Evolutionary conservation across 2,888 invertebrate genomes (phyloP), one percentile per base, ranked within the genome.

Genomic region (Gymnocheta viridis): DNA sequence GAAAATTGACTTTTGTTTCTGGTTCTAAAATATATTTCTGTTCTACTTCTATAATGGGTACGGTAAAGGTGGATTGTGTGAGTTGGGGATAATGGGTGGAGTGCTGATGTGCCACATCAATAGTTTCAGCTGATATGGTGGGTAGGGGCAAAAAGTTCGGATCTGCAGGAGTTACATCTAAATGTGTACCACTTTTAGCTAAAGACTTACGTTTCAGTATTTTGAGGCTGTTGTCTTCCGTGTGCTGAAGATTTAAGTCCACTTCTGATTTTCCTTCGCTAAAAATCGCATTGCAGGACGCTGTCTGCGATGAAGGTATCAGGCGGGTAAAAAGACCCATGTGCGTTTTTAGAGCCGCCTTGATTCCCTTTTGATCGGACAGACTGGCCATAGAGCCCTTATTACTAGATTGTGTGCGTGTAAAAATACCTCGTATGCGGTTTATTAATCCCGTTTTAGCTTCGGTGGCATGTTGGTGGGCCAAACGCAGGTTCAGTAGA

Each of bases 281-380:
- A 85, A 94, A 93, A 2, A 94, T 91, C 0, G 94, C 94, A 86
- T 94, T 94, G 86, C 94, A 94, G 0, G 94, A 94, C 32, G 94
- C 90, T 58, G 94, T 94, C 86, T 95, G 94, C 22, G 94, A 93
- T 0, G 94, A 94, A 2, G 95, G 95, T 66, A 95, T 94, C 1
- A 95, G 91, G 0, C 95, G 95, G 27, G 95, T 94, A 78, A 95
- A 95, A 91, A 95, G 94, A 0, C 95, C 95, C 88, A 96, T 95
- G 87, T 96, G 95, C 88, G 94, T 94, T 89, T 94, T 94, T n/a
- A 95, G 91, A 4, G 95, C 95, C 4, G 95, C 94, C 7, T 95
- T 95, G 9, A 93, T 93, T 0, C 94, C 94, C 0, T 93, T 95
- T 67, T 89, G 91, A 88, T 95, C 95, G 0, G 95, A 94, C 88